phyloP scores from a whole-genome alignment of 2,113 vertebrate genomes.

The Callithrix jacchus region DNA sequence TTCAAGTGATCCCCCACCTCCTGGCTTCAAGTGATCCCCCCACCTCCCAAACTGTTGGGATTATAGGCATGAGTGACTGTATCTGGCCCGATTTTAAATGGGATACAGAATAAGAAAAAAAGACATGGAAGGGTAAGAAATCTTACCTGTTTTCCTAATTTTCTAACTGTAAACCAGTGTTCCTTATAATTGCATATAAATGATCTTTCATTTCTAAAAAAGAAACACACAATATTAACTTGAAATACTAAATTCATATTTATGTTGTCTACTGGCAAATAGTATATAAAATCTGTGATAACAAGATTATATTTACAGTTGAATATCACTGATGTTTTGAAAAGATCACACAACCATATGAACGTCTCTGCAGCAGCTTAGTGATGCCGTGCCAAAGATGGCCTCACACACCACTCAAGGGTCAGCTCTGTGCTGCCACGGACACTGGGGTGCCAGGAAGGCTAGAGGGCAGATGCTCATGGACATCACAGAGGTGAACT shows the following conservation, averaged over 20 bases:
- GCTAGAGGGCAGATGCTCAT: conserved; percentile 50
- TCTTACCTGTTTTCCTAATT: conserved; percentile 98
- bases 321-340: not conserved
- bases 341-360: not conserved
- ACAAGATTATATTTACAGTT: not conserved
- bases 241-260: conserved; percentile 61
- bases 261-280: conserved; percentile 49
- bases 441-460: conserved; percentile 36
- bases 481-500: conserved; percentile 31
- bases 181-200: conserved; percentile 99
- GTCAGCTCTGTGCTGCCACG: conserved; percentile 41
- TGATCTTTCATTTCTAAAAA: conserved; percentile 98
- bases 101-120: conserved; percentile 23
- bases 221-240: conserved; percentile 81
- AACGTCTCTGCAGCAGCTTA: not conserved
- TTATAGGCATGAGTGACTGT: no score
- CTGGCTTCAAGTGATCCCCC: no score
- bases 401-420: not conserved
- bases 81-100: not conserved
- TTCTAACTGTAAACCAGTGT: conserved; percentile 99
- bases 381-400: not conserved
- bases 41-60: no score
- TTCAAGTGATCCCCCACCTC: no score
- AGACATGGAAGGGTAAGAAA: conserved; percentile 67
- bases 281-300: conserved; percentile 31